These are phyloP conservation scores for Marmota flaviventris DNA, from an alignment of 2,113 vertebrate species.

Conservation along the genomic window DNA sequence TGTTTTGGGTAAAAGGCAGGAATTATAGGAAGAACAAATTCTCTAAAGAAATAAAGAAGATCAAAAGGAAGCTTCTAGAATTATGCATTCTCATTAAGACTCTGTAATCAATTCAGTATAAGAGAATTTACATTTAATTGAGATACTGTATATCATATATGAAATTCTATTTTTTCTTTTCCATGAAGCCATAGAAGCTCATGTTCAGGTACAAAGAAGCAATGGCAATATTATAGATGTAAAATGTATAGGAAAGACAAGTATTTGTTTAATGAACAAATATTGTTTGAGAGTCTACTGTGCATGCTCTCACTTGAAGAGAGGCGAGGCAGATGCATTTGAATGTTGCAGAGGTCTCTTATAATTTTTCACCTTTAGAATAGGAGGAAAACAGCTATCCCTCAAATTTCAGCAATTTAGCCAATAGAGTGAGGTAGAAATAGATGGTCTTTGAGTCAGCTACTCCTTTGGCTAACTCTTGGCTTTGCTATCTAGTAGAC, in stretches of 20 bases:
- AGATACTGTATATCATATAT: background rate
- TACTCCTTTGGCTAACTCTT: constrained; percentile 2
- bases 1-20: constrained; percentile 29
- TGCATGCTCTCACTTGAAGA: background rate
- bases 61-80: background rate
- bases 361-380: background rate
- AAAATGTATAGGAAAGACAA: constrained; percentile 1
- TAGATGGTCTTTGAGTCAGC: background rate
- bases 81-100: constrained; percentile 9
- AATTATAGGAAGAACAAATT: constrained; percentile 29
- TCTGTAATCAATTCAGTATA: background rate
- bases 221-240: background rate
- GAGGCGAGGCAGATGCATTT: background rate
- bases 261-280: background rate
- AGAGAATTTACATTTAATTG: background rate
- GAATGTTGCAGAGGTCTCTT: background rate
- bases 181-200: background rate
- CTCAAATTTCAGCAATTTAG: background rate
- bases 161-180: constrained; percentile 42
- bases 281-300: background rate
- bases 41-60: constrained; percentile 50
- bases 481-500: background rate
- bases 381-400: background rate
- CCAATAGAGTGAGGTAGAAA: background rate
- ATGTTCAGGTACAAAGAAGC: background rate